phyloP scores from a whole-genome alignment of 2,113 vertebrate genomes.

The Malurus cyaneus region DNA sequence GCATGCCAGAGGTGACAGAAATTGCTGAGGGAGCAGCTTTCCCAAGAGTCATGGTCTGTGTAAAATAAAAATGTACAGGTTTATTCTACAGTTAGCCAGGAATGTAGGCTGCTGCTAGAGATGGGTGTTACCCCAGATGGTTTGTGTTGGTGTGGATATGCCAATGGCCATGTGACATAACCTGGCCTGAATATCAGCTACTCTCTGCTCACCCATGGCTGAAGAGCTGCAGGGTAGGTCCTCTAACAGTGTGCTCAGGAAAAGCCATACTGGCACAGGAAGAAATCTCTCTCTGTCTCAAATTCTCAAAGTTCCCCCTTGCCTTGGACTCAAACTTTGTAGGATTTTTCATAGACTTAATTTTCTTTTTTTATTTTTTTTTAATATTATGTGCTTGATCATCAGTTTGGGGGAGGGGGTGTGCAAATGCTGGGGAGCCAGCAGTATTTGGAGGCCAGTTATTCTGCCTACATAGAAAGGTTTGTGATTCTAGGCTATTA shows the following conservation, averaged over 20 bases:
- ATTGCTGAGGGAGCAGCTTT: neutral
- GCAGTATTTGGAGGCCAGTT: neutral
- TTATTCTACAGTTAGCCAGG: neutral
- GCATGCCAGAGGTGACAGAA: neutral
- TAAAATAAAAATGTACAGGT: neutral
- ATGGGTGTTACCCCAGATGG: neutral
- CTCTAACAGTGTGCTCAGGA: neutral
- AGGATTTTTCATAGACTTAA: neutral
- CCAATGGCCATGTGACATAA: neutral
- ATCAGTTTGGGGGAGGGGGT: fast-evolving
- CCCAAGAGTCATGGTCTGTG: neutral
- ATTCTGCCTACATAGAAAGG: neutral
- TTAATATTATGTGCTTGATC: neutral
- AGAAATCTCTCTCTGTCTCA: neutral
- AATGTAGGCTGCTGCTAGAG: neutral
- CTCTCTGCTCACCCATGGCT: neutral
- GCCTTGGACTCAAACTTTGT: neutral
- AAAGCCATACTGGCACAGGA: neutral
- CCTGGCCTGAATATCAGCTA: neutral
- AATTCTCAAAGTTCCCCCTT: neutral
- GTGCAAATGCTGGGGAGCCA: neutral
- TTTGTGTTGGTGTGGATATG: neutral
- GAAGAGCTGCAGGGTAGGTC: neutral
- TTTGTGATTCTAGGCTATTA: neutral
- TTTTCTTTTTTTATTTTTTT: neutral